Evolutionary conservation across 1,140 invertebrate species (phyloP), one percentile per base, ranked within the genome.

Genomic region (Littorina saxatilis): DNA sequence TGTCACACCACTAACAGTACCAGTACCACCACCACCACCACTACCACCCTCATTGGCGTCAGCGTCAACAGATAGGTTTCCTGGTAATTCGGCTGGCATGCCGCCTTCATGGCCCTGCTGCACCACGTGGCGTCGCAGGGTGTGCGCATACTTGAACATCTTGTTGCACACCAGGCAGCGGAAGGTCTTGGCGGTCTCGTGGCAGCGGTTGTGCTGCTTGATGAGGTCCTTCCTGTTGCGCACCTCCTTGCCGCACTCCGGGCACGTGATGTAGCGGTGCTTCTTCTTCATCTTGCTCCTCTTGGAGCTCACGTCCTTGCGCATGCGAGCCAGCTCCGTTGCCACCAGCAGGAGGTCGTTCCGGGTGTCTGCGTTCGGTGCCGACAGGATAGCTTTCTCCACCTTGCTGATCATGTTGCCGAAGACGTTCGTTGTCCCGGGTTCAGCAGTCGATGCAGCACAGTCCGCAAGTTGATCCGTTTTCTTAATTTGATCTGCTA

Each of bases 131-230:
- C 76, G 76, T 15, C 76, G 52, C 76, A 78, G 15, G 0, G 76
- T 78, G 37, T 58, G 52, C 23, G 23, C 2, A 23, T 78, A 78
- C 39, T 78, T 78, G 39, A 78, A 78, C 76, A 78, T 63, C 39
- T 66, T 78, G 58, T 78, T 78, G 39, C 76, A 78, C 2, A 78
- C 58, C 1, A 37, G 55, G 39, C 76, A 78, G 9, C 27, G 32
- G 58, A 39, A 78, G 20, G 63, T 63, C 37, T 78, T 78, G 11
- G 50, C 39, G 27, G 63, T 78, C 23, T 78, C 76, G 29, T 78
- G 76, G 5, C 50, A 78, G 11, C 76, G 76, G 76, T 78, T 78
- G 55, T 78, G 76, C 39, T 78, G 76, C 37, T 61, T 63, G 17
- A 78, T 78, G 35, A 58, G 37, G 23, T 52, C 76, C 27, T 78